Evolutionary conservation across 2,797 vertebrate genomes (phyloP).

Genomic region (Periophthalmus magnuspinnatus): DNA sequence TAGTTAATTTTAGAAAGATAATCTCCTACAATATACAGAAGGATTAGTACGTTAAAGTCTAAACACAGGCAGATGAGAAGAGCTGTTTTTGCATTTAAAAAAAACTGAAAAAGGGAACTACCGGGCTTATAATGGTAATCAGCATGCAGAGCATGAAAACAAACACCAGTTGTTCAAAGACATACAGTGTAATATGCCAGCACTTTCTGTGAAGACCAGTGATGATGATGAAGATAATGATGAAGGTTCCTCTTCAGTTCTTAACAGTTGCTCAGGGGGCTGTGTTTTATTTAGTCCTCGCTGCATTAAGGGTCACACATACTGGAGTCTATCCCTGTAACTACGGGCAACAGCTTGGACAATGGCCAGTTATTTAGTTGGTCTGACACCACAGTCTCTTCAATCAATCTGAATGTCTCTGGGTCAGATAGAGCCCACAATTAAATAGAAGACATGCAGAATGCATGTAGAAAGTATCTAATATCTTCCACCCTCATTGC

Average conservation of each 20-base stretch:
- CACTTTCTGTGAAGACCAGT: constrained; percentile 39
- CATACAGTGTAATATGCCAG: constrained; percentile 46
- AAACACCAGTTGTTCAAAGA: constrained; percentile 67
- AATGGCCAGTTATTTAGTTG: not conserved
- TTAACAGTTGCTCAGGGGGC: constrained; percentile 31
- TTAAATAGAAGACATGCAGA: too few relatives aligned
- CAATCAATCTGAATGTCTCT: not conserved
- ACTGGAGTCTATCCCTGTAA: not conserved
- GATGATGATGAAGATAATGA: constrained; percentile 51
- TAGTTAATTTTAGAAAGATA: constrained; percentile 81
- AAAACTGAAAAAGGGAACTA: constrained; percentile 45
- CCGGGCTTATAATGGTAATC: constrained; percentile 57
- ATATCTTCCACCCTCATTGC: too few relatives aligned
- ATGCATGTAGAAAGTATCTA: too few relatives aligned
- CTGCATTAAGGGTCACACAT: not conserved
- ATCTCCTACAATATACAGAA: constrained; percentile 77
- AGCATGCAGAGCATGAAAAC: constrained; percentile 60
- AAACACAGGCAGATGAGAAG: constrained; percentile 55
- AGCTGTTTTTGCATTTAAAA: constrained; percentile 37
- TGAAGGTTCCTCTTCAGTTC: constrained; percentile 57
- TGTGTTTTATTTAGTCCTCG: not conserved
- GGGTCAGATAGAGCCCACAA: not conserved
- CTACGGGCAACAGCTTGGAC: not conserved
- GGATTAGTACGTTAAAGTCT: constrained; percentile 74
- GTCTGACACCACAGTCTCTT: too few relatives aligned